Conservation (phyloP, 2,113 vertebrate species). For the Grantiella picta region DNA sequence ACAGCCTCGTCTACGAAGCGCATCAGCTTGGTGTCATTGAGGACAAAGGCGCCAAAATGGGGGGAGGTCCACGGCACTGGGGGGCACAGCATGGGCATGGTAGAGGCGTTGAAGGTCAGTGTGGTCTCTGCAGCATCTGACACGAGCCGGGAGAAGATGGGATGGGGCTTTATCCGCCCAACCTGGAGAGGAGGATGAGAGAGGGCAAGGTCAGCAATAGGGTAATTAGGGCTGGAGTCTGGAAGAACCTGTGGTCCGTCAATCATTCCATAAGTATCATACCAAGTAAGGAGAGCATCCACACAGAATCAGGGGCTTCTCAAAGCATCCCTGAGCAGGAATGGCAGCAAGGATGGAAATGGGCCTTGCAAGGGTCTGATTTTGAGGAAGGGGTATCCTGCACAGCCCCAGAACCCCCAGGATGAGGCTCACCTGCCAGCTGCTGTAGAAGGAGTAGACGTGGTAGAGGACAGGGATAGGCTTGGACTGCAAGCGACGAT, state of each 20-base stretch:
- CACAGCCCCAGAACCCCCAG: neutral
- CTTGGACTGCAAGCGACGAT: conserved; percentile 16
- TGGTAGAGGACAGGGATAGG: conserved; percentile 89
- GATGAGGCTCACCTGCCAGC: conserved; percentile 72
- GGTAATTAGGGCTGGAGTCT: neutral
- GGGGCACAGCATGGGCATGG: conserved; percentile 91
- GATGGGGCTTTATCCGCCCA: conserved; percentile 92
- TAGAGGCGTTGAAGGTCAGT: conserved; percentile 82
- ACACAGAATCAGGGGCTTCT: neutral
- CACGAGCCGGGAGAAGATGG: conserved; percentile 80
- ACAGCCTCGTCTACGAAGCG: conserved; percentile 74
- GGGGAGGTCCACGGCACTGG: conserved; percentile 88
- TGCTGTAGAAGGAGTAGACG: conserved; percentile 88
- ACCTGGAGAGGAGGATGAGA: conserved; percentile 69
- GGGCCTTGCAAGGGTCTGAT: neutral
- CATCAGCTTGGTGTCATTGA: conserved; percentile 86
- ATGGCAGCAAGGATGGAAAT: neutral
- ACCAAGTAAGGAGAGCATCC: neutral
- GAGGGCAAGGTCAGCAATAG: neutral
- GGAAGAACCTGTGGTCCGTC: neutral
- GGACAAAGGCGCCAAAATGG: conserved; percentile 79
- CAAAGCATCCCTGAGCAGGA: neutral
- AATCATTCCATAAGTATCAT: rapidly evolving
- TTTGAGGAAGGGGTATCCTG: neutral
- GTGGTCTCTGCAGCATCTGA: conserved; percentile 76